phyloP scores from a whole-genome alignment of 2,888 invertebrate species.

The Drosophila diplacantha region DNA sequence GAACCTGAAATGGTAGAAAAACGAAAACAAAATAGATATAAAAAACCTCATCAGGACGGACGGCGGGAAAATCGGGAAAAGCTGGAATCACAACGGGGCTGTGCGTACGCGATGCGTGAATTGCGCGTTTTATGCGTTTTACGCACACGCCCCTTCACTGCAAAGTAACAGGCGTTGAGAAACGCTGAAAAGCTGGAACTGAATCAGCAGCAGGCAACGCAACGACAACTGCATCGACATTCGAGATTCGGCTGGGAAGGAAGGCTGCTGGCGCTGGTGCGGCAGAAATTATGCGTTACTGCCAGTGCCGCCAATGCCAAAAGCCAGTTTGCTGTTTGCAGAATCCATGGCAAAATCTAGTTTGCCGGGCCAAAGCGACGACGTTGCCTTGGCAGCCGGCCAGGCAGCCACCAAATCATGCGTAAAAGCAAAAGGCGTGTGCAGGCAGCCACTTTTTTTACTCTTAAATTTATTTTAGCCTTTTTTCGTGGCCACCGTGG shows the following conservation, averaged over 20 bases:
- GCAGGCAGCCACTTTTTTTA: conserved; percentile 20
- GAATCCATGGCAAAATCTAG: conserved; percentile 67
- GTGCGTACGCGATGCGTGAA: conserved; percentile 51
- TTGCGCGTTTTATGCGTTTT: conserved; percentile 51
- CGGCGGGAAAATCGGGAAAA: conserved; percentile 29
- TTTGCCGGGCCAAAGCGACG: conserved; percentile 58
- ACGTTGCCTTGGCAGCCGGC: conserved; percentile 15
- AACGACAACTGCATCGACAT: conserved; percentile 49
- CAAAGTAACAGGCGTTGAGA: conserved; percentile 74
- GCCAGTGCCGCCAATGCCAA: conserved; percentile 51
- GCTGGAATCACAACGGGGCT: conserved; percentile 45
- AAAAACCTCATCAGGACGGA: conserved; percentile 12
- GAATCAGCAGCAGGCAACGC: conserved; percentile 35
- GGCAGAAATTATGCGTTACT: conserved; percentile 70
- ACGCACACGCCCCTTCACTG: conserved; percentile 70
- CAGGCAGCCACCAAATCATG: conserved; percentile 60
- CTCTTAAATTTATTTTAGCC: conserved; percentile 6
- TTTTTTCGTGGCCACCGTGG: conserved; percentile 47
- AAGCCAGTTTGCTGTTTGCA: conserved; percentile 70
- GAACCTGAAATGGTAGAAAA: conserved; percentile 82
- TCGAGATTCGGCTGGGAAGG: conserved; percentile 43
- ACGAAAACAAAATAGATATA: background rate
- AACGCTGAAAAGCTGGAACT: conserved; percentile 41
- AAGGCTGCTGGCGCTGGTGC: conserved; percentile 23
- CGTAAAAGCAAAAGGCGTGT: conserved; percentile 65